Conservation (phyloP, 2,113 vertebrate genomes). For the Heterotilapia buettikoferi region DNA sequence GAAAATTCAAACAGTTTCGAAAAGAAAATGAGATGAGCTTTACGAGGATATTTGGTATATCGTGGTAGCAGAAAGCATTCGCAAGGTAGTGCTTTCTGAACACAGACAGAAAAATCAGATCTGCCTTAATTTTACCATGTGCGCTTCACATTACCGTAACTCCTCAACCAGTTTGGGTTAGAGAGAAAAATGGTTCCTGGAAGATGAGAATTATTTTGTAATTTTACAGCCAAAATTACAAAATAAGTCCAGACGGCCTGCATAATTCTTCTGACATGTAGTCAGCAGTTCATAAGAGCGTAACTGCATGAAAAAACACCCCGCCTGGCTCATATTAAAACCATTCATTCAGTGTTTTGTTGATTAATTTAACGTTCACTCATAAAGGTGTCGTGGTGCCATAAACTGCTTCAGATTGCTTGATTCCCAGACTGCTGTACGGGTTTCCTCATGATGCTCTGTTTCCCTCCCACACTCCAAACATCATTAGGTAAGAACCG, state of each 20-base stretch:
- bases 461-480: slow-evolving; percentile 26
- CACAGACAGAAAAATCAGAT: background rate
- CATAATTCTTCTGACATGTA: background rate
- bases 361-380: background rate
- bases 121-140: background rate
- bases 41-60: background rate
- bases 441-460: slow-evolving; percentile 16
- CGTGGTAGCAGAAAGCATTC: background rate
- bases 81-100: background rate
- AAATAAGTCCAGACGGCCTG: background rate
- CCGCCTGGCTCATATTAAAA: background rate
- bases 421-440: background rate
- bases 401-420: background rate
- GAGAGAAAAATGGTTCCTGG: background rate
- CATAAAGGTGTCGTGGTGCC: background rate
- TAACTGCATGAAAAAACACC: background rate
- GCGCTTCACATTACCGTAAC: background rate
- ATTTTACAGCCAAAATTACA: background rate
- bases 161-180: background rate
- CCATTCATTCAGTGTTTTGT: background rate
- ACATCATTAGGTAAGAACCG: slow-evolving; percentile 9
- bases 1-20: background rate
- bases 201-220: background rate
- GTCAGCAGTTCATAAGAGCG: background rate
- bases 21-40: background rate